phyloP scores from a whole-genome alignment of 2,888 invertebrate species.

The Mimumesa dahlbomi region DNA sequence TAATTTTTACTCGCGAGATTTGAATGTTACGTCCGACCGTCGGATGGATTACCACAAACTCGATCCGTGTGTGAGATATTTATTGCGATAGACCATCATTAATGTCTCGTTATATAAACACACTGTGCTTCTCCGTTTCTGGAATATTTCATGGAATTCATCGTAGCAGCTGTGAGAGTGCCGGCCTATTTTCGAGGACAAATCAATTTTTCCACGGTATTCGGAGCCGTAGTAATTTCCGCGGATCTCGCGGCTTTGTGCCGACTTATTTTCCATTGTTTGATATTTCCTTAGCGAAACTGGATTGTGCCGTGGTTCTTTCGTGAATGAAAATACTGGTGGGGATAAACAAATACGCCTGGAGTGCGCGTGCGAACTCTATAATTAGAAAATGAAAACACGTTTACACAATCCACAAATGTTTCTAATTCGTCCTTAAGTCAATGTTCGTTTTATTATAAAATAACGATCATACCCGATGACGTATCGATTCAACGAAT shows the following conservation, averaged over 20 bases:
- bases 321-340: not conserved
- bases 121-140: not conserved
- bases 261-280: constrained; percentile 35
- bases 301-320: constrained; percentile 18
- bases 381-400: too few species aligned
- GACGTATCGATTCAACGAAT: too few species aligned
- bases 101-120: not conserved
- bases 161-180: constrained; percentile 8
- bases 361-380: not conserved
- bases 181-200: constrained; percentile 38
- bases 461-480: too few species aligned
- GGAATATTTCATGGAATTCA: constrained; percentile 16
- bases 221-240: constrained; percentile 22
- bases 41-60: too few species aligned
- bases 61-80: too few species aligned
- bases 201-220: constrained; percentile 36
- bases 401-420: too few species aligned
- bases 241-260: constrained; percentile 16
- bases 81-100: too few species aligned
- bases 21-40: too few species aligned
- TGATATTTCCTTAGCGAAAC: constrained; percentile 22
- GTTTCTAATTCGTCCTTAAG: too few species aligned
- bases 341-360: not conserved
- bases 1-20: too few species aligned
- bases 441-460: too few species aligned